Conservation (phyloP, 1,140 invertebrate genomes). For the Drosophila nasuta region DNA sequence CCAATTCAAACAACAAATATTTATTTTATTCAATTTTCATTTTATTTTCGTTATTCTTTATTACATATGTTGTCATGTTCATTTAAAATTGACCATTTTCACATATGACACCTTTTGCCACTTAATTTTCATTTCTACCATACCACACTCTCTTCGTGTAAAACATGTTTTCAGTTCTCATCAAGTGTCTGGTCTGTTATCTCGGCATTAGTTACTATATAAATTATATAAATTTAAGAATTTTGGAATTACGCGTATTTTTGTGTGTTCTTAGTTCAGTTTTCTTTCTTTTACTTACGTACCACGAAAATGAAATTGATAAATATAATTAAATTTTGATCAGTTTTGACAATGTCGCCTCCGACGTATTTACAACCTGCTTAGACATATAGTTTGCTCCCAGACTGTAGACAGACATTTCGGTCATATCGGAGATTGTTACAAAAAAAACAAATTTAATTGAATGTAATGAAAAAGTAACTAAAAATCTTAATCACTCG, state of each 20-base stretch:
- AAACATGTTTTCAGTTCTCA: constrained; percentile 30
- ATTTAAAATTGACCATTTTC: constrained; percentile 28
- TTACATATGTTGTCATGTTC: constrained; percentile 52
- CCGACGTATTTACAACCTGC: constrained; percentile 43
- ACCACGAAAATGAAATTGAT: constrained; percentile 23
- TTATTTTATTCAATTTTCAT: constrained; percentile 18
- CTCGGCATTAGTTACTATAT: constrained; percentile 50
- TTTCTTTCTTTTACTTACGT: constrained; percentile 49
- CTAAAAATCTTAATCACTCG: constrained; percentile 68
- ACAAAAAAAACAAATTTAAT: constrained; percentile 16
- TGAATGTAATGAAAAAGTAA: constrained; percentile 51
- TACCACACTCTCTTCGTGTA: constrained; percentile 19
- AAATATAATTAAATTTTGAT: constrained; percentile 8
- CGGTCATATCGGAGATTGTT: constrained; percentile 35
- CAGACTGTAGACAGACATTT: constrained; percentile 29
- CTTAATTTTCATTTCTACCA: constrained; percentile 17
- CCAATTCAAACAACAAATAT: not conserved
- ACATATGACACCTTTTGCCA: constrained; percentile 46
- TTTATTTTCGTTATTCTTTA: constrained; percentile 45
- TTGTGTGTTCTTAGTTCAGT: constrained; percentile 59
- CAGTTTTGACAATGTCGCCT: constrained; percentile 11
- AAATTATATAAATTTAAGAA: constrained; percentile 74
- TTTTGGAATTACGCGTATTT: constrained; percentile 66
- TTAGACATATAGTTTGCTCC: constrained; percentile 21
- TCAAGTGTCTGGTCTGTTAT: constrained; percentile 38